These are phyloP conservation scores for Vulpes ferrilata DNA, from an alignment of 2,113 vertebrate genomes.

Conservation along the genomic window DNA sequence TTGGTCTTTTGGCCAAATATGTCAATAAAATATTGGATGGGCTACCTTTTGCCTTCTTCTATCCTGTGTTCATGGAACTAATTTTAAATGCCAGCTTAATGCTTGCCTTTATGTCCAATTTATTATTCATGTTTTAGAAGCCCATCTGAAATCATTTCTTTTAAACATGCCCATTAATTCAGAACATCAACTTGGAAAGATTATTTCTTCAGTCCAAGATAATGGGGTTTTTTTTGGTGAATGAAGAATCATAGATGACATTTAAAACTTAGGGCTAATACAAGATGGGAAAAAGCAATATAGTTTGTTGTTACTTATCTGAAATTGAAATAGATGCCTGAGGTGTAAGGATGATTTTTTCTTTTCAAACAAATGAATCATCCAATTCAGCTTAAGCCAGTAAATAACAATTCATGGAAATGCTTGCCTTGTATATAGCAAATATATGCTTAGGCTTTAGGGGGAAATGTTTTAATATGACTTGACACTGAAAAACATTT, in stretches of 20 bases:
- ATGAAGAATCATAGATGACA: conserved; percentile 11
- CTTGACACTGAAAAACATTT: conserved; percentile 62
- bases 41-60: neutral
- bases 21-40: neutral
- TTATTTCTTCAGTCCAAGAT: conserved; percentile 47
- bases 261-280: conserved; percentile 62
- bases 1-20: conserved; percentile 49
- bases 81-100: conserved; percentile 58
- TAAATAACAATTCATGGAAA: conserved; percentile 65
- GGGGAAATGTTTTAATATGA: conserved; percentile 44
- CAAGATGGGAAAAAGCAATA: neutral
- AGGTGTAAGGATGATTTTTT: conserved; percentile 38
- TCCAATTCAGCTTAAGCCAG: conserved; percentile 38
- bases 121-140: conserved; percentile 74
- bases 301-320: conserved; percentile 22
- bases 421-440: conserved; percentile 16
- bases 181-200: conserved; percentile 61
- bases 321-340: conserved; percentile 56
- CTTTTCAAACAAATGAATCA: conserved; percentile 53
- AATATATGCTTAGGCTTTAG: conserved; percentile 32
- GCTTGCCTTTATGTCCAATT: conserved; percentile 45
- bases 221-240: conserved; percentile 21
- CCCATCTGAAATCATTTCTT: conserved; percentile 60
- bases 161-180: conserved; percentile 67
- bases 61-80: neutral